Evolutionary conservation across 2,797 vertebrate species (phyloP), one percentile per base, ranked within the genome.

Genomic region (Setipinna tenuifilis): DNA sequence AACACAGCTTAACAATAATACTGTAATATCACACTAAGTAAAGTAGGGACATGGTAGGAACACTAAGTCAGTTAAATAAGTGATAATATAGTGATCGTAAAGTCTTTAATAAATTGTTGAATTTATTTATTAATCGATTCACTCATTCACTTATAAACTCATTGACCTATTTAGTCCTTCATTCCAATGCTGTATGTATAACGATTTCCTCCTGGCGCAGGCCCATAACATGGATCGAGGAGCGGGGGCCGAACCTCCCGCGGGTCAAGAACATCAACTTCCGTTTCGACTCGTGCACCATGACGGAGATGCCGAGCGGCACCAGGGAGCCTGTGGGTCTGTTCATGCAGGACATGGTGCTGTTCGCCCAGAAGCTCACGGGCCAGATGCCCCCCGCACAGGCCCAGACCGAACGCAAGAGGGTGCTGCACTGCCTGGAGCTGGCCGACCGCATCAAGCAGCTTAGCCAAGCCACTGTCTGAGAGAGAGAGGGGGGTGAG

Each of bases 321-420:
- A 92, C 95, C 0, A 90, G 88, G 54, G 94, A 94, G 81, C 50
- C 94, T 0, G 95, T 97, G 86, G 96, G 97, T 31, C 94, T 98
- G 90, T 99, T 99, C 91, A 96, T 98, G 96, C 97, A 98, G 93
- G 98, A 99, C 92, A 90, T 97, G 91, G 90, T 96, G 88, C 89
- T 95, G 68, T 99, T 99, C 92, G 95, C 96, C 62, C 91, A 92
- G 90, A 99, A 99, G 91, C 92, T 99, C 50, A 87, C 88, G 21
- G 97, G 96, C 19, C 93, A 95, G 80, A 91, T 97, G 54, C 91
- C 94, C 68, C 90, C 91, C 0, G 94, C 95, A 7, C 93, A 97
- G 21, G 91, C 97, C 44, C 93, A 94, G 59, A 91, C 89, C 0
- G 98, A 99, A 91, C 95, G 92, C 71, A 90, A 83, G 7, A 90